A percentile compares a stretch with the other conserved stretches of the same genome.
These are phyloP conservation scores for Zele albiditarsus DNA, from an alignment of 2,888 invertebrate species.

Conservation along the genomic window DNA sequence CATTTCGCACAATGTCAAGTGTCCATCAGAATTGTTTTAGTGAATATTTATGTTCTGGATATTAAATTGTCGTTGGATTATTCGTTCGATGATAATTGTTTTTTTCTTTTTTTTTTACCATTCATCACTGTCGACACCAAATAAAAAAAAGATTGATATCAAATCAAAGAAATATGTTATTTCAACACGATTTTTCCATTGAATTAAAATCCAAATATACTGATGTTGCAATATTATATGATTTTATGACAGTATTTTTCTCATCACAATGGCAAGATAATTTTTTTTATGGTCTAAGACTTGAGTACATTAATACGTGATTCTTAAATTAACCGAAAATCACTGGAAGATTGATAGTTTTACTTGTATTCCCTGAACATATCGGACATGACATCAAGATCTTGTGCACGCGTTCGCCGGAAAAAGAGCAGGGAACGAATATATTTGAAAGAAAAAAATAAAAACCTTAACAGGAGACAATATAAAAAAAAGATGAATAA, in stretches of 20 bases:
- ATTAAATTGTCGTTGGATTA: background rate
- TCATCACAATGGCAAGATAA: too few species aligned
- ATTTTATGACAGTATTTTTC: too few species aligned
- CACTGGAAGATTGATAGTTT: constrained; percentile 6
- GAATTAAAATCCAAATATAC: too few species aligned
- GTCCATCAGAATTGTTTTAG: background rate
- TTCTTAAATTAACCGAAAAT: background rate
- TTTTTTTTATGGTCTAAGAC: too few species aligned
- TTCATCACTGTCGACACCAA: too few species aligned
- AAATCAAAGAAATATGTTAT: too few species aligned
- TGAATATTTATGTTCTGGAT: background rate
- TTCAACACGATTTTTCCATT: too few species aligned
- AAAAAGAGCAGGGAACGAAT: background rate
- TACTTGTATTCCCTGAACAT: background rate
- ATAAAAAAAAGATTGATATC: too few species aligned
- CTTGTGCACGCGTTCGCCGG: background rate
- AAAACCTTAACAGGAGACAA: background rate
- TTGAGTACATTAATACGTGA: background rate
- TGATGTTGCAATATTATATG: too few species aligned
- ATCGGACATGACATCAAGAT: constrained; percentile 20
- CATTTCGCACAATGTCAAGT: background rate
- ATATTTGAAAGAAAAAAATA: background rate
- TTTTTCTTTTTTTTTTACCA: background rate
- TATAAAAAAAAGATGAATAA: background rate
- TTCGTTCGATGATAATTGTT: background rate